Percentiles rank a stretch among this genome's conserved stretches.
Conservation (phyloP, 2,888 invertebrate genomes). For the Aspidiotus destructor region DNA sequence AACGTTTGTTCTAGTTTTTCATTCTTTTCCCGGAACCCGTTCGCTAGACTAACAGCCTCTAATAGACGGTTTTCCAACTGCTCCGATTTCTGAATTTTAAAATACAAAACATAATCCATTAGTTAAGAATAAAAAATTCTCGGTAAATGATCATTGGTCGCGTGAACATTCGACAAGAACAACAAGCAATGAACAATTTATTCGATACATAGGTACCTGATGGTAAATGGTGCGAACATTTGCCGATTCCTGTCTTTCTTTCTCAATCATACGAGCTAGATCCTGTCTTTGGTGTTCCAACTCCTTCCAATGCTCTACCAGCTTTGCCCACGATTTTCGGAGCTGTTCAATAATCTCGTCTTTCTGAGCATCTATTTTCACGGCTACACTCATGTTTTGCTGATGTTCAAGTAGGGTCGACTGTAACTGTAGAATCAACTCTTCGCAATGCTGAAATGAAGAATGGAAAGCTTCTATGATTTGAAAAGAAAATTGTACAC, state of each 20-base stretch:
- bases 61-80: conserved; percentile 19
- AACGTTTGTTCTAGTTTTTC: conserved; percentile 20
- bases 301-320: conserved; percentile 41
- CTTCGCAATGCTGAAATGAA: conserved; percentile 59
- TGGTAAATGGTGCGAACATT: neutral
- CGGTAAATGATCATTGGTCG: too few relatives aligned
- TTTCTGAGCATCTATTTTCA: conserved; percentile 66
- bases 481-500: too few relatives aligned
- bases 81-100: conserved; percentile 16
- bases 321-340: conserved; percentile 54
- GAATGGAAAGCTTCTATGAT: neutral
- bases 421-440: conserved; percentile 63
- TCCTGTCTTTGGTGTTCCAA: conserved; percentile 39
- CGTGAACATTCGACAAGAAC: too few relatives aligned
- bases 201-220: neutral
- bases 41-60: conserved; percentile 14
- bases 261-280: conserved; percentile 35
- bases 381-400: conserved; percentile 66
- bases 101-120: too few relatives aligned
- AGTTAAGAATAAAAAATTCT: too few relatives aligned
- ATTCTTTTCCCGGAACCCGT: conserved; percentile 17
- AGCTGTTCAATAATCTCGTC: conserved; percentile 58
- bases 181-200: too few relatives aligned
- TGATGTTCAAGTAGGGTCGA: conserved; percentile 63
- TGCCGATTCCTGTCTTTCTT: conserved; percentile 19